Base-by-base conservation (phyloP, 2,888 invertebrate genomes). In the Torymus auratus region DNA sequence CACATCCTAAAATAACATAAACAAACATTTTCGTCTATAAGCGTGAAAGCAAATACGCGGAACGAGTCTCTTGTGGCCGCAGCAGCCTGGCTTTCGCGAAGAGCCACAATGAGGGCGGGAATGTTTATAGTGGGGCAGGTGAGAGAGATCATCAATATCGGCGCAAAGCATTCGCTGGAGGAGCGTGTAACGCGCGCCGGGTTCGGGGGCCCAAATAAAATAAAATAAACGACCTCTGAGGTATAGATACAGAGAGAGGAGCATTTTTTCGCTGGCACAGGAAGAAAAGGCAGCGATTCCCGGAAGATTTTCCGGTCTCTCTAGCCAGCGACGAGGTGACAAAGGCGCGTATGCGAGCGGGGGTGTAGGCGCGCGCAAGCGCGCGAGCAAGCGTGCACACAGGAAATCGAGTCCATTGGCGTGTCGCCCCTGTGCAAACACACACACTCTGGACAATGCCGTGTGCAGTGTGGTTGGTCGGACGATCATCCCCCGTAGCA, bases 301-400 rank as follows among this genome's bases (percentile, higher is more conserved):
- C 80, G 82, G 82, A 82, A 82, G 77, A 82, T 73, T 82, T 82
- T 80, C 80, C 82, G 77, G 72, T 80, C 23, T 20, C 23, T 28
- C 56, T 52, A n/a, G 17, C 7, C 28, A 41, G 58, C 13, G 28
- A 64, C 52, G 55, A 74, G 41, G 15, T 15, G 70, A 80, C 72
- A 70, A 73, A 61, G 20, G 41, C 41, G 7, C 41, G 41, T 41
- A 20, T 20, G 41, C 41, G 7, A 41, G 41, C 41, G 41, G 41
- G 41, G 41, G 41, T 41, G 41, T 41, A 10, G 10, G 61, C 52
- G 11, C 2, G 14, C 17, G 53, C 28, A 7, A 3, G 28, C 28
- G 41, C 5, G 7, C 41, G 41, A 41, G 41, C 41, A 41, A 41
- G n/a, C 50, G n/a, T 15, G 64, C 13, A 55, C 53, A 61, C 78